A percentile compares a stretch with the other conserved stretches of the same genome.
Evolutionary conservation across 2,888 invertebrate genomes (phyloP).

Genomic region (Lochmaea crataegi): DNA sequence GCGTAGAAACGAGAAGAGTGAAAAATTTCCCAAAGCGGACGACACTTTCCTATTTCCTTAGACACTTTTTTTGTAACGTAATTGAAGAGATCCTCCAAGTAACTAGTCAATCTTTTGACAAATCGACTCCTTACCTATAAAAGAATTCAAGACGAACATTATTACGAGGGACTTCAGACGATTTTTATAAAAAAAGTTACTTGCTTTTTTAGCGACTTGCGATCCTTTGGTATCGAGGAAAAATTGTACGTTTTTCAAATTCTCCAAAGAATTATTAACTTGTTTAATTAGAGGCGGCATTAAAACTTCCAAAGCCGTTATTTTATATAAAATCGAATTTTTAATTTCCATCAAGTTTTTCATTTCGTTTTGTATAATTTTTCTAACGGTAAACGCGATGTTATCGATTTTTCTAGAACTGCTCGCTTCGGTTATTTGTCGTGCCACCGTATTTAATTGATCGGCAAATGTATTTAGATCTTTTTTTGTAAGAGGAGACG

Average conservation of each 20-base stretch:
- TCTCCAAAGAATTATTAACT: conserved; percentile 78
- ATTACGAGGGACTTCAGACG: too few relatives aligned
- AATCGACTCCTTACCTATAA: conserved; percentile 50
- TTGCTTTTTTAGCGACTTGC: conserved; percentile 77
- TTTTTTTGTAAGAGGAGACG: conserved; percentile 72
- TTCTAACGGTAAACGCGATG: conserved; percentile 73
- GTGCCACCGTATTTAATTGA: conserved; percentile 74
- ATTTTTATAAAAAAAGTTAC: conserved; percentile 43
- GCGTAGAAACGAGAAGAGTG: conserved; percentile 73
- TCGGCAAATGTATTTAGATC: conserved; percentile 75
- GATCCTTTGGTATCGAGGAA: conserved; percentile 80
- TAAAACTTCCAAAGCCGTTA: conserved; percentile 81
- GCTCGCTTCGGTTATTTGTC: conserved; percentile 76
- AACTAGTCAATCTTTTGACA: conserved; percentile 52
- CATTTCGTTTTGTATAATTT: conserved; percentile 72
- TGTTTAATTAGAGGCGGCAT: conserved; percentile 78
- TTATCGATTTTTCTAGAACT: conserved; percentile 80
- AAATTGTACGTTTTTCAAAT: conserved; percentile 81
- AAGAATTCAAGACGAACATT: conserved; percentile 24
- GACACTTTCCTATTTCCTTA: conserved; percentile 76
- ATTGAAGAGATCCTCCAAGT: conserved; percentile 69
- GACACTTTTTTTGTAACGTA: conserved; percentile 74
- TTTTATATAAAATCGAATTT: conserved; percentile 79
- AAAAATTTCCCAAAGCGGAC: conserved; percentile 78
- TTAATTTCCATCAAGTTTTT: conserved; percentile 77